phyloP scores from a whole-genome alignment of 2,113 vertebrate species.

The Vicugna pacos region DNA sequence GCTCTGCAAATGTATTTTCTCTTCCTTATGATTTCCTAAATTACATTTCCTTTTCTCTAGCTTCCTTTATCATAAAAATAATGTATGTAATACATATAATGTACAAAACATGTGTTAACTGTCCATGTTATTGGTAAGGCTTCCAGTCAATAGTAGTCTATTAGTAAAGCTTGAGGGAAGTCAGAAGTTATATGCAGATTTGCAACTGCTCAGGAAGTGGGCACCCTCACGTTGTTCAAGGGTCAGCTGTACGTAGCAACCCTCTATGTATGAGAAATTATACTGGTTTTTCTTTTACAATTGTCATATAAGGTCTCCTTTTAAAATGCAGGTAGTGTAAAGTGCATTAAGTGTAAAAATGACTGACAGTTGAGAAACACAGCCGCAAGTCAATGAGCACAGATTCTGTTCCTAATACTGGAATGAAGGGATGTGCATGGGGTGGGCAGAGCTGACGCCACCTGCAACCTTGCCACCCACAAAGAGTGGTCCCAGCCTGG shows the following conservation, averaged over 20 bases:
- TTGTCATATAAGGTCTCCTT: background rate
- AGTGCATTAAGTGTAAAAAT: background rate
- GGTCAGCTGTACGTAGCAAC: background rate
- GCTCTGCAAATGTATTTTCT: background rate
- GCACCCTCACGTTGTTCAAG: background rate
- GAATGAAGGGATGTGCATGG: background rate
- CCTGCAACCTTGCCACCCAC: background rate
- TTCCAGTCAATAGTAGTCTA: background rate
- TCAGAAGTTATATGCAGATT: background rate
- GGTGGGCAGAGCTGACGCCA: rapidly evolving
- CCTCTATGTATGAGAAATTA: background rate
- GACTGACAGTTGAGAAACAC: background rate
- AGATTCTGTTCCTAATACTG: background rate
- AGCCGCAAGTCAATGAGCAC: background rate
- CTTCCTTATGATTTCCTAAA: background rate
- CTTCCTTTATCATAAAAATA: background rate
- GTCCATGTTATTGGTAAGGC: background rate
- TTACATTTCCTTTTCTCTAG: background rate
- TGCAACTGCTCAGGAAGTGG: background rate
- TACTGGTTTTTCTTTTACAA: background rate
- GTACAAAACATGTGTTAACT: background rate
- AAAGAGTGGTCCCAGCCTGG: background rate
- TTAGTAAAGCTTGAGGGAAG: background rate
- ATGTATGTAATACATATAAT: background rate
- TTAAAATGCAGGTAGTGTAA: background rate